Base-by-base conservation (phyloP, 1,140 invertebrate genomes). In the Gryllus bimaculatus region DNA sequence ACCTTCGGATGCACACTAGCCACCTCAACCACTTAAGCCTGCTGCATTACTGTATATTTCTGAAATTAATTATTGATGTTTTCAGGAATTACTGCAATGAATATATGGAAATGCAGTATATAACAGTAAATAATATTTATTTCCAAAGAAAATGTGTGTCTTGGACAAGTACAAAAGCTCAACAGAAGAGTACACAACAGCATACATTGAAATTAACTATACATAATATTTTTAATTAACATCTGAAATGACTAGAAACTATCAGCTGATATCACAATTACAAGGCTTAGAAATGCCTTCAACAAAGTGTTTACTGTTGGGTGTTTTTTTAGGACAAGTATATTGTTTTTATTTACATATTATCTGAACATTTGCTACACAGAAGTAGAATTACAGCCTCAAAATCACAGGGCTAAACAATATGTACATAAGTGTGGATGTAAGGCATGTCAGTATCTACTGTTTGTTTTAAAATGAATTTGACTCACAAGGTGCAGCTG, bases 81-180 rank as follows among this genome's bases (percentile, higher is more conserved):
- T 39, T 39, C 26, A 39, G 26, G 26, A 2, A 39, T 39, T 39
- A 39, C 26, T 39, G 26, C 26, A 39, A 1, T 39, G 26, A 39
- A 39, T 1, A 39, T 39, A 39, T 39, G 26, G 5, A 39, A 39
- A 39, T 39, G 26, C 26, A 39, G 26, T 13, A 10, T 1, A 66
- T 66, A 66, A 66, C 54, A 66, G 54, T 66, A 66, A 66, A 66
- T 66, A 66, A 66, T 66, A 66, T 66, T 66, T 66, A 66, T 66
- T 66, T 66, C 18, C 54, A 66, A 66, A 66, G 54, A 13, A 13
- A 18, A 66, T 66, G 54, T 39, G 26, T 39, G 26, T 39, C 26
- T 18, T 66, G 54, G 54, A 18, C 54, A 66, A 66, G 54, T 66
- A 66, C 54, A 66, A 66, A 66, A 66, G 54, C 54, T 66, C 18